phyloP scores from a whole-genome alignment of 2,113 vertebrate genomes.

The Anthoscopus minutus region DNA sequence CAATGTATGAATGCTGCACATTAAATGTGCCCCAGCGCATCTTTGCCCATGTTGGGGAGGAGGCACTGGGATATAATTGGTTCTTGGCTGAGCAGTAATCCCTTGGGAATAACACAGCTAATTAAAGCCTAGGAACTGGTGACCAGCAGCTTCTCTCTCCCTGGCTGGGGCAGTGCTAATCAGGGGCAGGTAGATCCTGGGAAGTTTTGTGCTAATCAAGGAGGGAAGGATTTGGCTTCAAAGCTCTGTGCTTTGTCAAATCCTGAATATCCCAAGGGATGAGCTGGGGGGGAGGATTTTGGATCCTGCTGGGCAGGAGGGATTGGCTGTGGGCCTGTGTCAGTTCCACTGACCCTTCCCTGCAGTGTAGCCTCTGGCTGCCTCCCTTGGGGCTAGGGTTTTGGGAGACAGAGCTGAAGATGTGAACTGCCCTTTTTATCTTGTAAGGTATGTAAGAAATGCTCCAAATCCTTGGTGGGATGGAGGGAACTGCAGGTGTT shows the following conservation, averaged over 20 bases:
- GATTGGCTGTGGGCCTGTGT: background rate
- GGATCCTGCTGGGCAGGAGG: background rate
- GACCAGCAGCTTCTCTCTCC: background rate
- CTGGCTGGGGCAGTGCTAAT: background rate
- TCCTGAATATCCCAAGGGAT: background rate
- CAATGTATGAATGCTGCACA: background rate
- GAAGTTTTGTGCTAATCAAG: background rate
- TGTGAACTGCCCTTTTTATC: background rate
- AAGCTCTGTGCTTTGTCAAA: background rate
- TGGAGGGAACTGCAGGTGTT: background rate
- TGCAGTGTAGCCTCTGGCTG: background rate
- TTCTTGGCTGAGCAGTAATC: conserved; percentile 34
- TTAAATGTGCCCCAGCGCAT: background rate
- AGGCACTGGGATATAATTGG: conserved; percentile 28
- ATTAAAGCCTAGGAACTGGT: conserved; percentile 24
- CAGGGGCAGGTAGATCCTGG: background rate
- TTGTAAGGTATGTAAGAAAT: background rate
- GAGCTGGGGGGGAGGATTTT: background rate
- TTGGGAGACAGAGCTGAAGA: background rate
- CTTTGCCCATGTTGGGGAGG: background rate
- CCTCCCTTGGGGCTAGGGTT: background rate
- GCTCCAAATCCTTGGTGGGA: background rate
- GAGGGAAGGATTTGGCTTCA: background rate
- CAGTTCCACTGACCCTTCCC: background rate
- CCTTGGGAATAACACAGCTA: conserved; percentile 24